Conservation (phyloP, 2,113 vertebrate species). For the Sylvietta virens region DNA sequence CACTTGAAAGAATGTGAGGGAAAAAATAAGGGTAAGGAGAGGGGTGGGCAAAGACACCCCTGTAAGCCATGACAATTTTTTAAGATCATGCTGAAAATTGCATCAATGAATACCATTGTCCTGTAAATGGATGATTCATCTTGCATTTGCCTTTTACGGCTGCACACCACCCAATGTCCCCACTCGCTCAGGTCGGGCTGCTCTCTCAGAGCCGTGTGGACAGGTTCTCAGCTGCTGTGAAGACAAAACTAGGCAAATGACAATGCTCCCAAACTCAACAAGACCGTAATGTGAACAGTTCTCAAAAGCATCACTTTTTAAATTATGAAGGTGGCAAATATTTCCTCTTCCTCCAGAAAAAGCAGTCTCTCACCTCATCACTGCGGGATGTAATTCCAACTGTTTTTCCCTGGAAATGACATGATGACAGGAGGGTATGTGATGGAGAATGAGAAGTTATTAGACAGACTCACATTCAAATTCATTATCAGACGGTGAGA, state of each 20-base stretch:
- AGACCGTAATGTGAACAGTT: neutral
- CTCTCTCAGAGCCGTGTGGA: neutral
- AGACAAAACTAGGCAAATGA: neutral
- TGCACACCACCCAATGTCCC: neutral
- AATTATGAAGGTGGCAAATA: constrained; percentile 24
- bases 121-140: neutral
- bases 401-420: constrained; percentile 33
- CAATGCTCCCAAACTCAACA: neutral
- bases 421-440: neutral
- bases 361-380: constrained; percentile 1
- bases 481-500: constrained; percentile 43
- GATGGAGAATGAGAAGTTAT: constrained; percentile 23
- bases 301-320: neutral
- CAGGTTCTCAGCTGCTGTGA: neutral
- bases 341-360: neutral
- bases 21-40: neutral
- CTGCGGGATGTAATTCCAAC: neutral
- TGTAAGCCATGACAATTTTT: neutral
- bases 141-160: neutral
- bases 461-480: constrained; percentile 13
- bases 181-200: fast-evolving
- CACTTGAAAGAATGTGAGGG: neutral
- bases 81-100: neutral
- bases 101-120: neutral
- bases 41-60: neutral